phyloP scores from a whole-genome alignment of 2,113 vertebrate genomes.

The Cardinalis cardinalis region DNA sequence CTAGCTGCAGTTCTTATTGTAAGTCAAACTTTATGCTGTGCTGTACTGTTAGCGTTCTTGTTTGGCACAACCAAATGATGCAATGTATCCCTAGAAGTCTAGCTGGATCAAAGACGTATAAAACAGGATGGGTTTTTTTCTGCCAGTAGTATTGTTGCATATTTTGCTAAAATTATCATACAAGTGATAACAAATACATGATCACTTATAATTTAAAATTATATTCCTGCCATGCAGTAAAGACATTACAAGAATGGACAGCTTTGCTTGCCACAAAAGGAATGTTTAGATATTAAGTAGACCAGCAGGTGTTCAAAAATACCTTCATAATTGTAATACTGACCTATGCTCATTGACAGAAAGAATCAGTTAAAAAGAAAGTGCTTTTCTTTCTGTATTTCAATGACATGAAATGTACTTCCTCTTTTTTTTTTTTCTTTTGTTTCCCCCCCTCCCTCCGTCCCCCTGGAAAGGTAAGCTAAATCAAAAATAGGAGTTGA shows the following conservation, averaged over 20 bases:
- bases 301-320: neutral
- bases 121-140: neutral
- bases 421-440: neutral
- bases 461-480: neutral
- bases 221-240: constrained; percentile 12
- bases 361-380: neutral
- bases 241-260: constrained; percentile 11
- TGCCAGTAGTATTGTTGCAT: constrained; percentile 46
- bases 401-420: neutral
- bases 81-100: constrained; percentile 66
- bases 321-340: constrained; percentile 37
- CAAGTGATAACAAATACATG: constrained; percentile 46
- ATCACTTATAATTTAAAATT: constrained; percentile 45
- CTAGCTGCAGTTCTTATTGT: constrained; percentile 73
- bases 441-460: accelerated
- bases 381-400: neutral
- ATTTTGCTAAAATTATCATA: constrained; percentile 61
- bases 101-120: constrained; percentile 66
- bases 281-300: constrained; percentile 34
- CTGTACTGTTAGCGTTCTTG: constrained; percentile 69
- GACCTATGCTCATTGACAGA: neutral
- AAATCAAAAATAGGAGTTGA: constrained; percentile 6
- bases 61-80: constrained; percentile 72
- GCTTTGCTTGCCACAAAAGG: neutral
- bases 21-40: constrained; percentile 75